Conservation (phyloP, 2,888 invertebrate genomes). For the Acleris cristana region DNA sequence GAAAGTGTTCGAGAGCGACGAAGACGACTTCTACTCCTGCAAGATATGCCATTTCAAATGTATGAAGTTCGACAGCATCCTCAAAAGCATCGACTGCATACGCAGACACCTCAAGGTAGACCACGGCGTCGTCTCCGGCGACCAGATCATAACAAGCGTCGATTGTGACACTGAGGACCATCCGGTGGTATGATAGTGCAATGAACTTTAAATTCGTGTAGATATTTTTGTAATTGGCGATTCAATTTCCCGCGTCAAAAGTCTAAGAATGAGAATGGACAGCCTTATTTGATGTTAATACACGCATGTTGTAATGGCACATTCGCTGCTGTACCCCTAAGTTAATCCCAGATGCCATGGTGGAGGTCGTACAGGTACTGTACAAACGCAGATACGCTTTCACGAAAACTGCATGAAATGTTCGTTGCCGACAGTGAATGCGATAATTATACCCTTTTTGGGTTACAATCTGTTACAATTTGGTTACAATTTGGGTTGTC, state of each 20-base stretch:
- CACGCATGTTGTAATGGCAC: too few species aligned
- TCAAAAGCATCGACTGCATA: slow-evolving; percentile 58
- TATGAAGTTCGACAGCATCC: slow-evolving; percentile 53
- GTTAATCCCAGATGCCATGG: too few species aligned
- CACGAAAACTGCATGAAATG: too few species aligned
- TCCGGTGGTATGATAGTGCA: neutral
- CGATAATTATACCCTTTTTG: too few species aligned
- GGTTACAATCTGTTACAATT: too few species aligned
- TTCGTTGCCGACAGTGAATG: too few species aligned
- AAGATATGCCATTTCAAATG: slow-evolving; percentile 72
- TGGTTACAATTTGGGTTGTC: too few species aligned
- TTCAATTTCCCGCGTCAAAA: neutral
- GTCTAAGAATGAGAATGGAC: too few species aligned
- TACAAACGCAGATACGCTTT: too few species aligned
- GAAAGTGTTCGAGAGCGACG: slow-evolving; percentile 70
- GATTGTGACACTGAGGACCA: slow-evolving; percentile 53
- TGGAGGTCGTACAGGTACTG: too few species aligned
- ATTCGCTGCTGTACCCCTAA: too few species aligned
- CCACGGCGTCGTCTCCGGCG: slow-evolving; percentile 73
- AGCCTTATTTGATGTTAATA: too few species aligned
- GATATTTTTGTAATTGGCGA: neutral
- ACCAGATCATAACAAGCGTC: slow-evolving; percentile 71
- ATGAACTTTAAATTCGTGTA: neutral
- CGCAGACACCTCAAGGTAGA: slow-evolving; percentile 64
- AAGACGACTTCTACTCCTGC: slow-evolving; percentile 64